Base-by-base conservation (phyloP, 2,888 invertebrate genomes). In the Lampropteryx suffumata region DNA sequence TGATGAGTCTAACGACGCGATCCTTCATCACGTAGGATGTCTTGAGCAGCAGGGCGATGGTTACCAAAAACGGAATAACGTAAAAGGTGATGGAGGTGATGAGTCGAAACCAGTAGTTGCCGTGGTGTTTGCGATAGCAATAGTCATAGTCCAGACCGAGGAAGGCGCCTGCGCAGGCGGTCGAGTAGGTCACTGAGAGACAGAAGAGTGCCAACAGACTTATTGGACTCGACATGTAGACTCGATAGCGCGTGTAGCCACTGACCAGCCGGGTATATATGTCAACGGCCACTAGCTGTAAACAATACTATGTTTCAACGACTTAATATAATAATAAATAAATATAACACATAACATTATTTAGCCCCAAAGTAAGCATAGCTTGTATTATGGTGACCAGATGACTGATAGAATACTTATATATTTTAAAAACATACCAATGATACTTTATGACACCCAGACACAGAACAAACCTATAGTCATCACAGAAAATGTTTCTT, bases 121-220 rank as follows among this genome's bases (percentile, higher is more conserved):
- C 92, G 35, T 68, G 71, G 59, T 92, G 89, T 26, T 77, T 75
- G 2, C 93, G 85, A 6, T 88, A 84, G 71, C 95, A 95, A 66
- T 94, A 94, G 64, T 95, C 94, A 47, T 94, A 94, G 14, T 94
- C 94, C 0, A 93, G 73, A 8, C 91, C 88, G 17, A 91, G 71
- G 30, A 90, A 88, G 37, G 93, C 93, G 59, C 95, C 95, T 0
- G 92, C 67, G 0, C 90, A 91, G 0, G 94, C 92, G 3, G 92
- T 82, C 1, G 82, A 63, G 0, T 91, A 82, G 36, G 94, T 91
- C 8, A 92, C 57, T 1, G 82, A 50, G 92, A 94, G 94, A 8
- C 94, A 85, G 3, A 80, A 37, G 9, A 93, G 49, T 9, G 93
- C 81, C 0, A 92, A 72, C 0, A 86, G 66, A 0, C 93, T 79